These are phyloP conservation scores for Lophotis ruficrista DNA, from an alignment of 2,113 vertebrate genomes.

Conservation along the genomic window DNA sequence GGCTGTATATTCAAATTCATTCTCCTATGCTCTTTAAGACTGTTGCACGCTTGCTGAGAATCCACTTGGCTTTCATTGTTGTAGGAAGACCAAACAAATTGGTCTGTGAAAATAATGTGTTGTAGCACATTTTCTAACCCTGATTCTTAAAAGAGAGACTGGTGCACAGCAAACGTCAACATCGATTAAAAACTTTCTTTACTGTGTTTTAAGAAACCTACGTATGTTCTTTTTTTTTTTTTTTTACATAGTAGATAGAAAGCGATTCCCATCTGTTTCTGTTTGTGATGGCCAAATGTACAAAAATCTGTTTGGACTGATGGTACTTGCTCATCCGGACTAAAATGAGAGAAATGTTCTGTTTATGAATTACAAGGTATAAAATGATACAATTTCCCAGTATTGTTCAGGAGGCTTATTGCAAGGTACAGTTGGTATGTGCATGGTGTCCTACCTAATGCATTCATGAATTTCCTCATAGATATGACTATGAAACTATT, in stretches of 20 bases:
- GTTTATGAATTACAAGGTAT: neutral
- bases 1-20: neutral
- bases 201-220: slow-evolving; percentile 16
- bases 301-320: slow-evolving; percentile 34
- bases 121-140: neutral
- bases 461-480: neutral
- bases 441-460: neutral
- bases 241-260: neutral
- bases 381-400: neutral
- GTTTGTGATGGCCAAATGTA: slow-evolving; percentile 36
- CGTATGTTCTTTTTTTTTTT: neutral
- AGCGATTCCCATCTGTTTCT: slow-evolving; percentile 17
- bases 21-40: neutral
- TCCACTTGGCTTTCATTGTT: neutral
- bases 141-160: neutral
- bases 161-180: neutral
- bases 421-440: neutral
- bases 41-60: neutral
- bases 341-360: neutral
- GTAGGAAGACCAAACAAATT: slow-evolving; percentile 3
- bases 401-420: neutral
- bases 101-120: neutral
- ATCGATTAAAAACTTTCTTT: slow-evolving; percentile 34
- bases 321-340: neutral
- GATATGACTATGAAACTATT: neutral